These are phyloP conservation scores for Mastomys natalensis DNA, from an alignment of 2,113 vertebrate species.

Conservation along the genomic window DNA sequence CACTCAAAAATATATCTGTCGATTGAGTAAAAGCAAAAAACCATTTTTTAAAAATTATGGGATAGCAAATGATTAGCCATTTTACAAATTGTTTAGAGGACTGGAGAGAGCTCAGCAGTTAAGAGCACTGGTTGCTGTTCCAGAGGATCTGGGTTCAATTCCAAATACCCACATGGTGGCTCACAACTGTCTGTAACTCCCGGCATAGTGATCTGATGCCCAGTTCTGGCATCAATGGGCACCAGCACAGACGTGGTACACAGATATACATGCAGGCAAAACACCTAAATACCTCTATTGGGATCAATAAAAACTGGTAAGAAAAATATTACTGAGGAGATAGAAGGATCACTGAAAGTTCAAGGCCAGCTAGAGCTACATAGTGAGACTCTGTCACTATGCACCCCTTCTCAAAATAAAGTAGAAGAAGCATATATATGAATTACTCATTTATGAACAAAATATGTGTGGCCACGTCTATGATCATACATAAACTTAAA, in stretches of 20 bases:
- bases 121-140: neutral
- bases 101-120: neutral
- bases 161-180: neutral
- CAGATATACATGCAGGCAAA: neutral
- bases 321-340: constrained; percentile 2
- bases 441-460: constrained; percentile 43
- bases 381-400: neutral
- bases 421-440: neutral
- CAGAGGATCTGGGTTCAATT: neutral
- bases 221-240: neutral
- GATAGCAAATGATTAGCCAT: neutral
- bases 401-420: neutral
- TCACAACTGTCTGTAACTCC: neutral
- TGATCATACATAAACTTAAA: constrained; percentile 45
- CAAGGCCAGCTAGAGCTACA: neutral
- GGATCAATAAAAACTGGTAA: constrained; percentile 40
- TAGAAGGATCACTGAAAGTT: neutral
- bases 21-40: constrained; percentile 55
- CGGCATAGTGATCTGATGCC: neutral
- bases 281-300: neutral
- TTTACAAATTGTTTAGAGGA: neutral
- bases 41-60: neutral
- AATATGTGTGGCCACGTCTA: neutral
- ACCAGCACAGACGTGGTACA: neutral
- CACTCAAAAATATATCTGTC: constrained; percentile 24